A percentile compares a stretch with the other conserved stretches of the same genome.
Conservation (phyloP, 2,113 vertebrate genomes). For the Tympanuchus pallidicinctus region DNA sequence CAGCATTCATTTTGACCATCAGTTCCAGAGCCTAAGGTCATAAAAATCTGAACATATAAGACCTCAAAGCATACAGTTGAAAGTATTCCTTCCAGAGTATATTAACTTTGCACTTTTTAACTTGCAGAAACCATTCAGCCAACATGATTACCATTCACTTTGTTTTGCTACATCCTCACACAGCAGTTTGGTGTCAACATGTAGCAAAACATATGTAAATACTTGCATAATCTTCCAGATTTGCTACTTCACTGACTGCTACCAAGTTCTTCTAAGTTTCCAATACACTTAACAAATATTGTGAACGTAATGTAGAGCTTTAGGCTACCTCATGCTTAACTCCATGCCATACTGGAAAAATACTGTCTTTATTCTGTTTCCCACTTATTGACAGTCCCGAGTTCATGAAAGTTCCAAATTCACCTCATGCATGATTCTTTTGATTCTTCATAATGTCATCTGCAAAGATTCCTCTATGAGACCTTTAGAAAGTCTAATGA, state of each 20-base stretch:
- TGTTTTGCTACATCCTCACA: not conserved
- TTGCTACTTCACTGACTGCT: not conserved
- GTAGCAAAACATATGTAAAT: not conserved
- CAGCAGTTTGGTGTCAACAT: not conserved
- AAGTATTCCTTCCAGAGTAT: not conserved
- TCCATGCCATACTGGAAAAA: not conserved
- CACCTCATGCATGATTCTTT: not conserved
- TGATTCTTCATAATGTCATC: slow-evolving; percentile 13
- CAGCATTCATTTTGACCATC: not conserved
- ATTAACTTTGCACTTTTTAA: not conserved
- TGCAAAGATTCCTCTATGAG: not conserved
- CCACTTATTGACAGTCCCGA: not conserved
- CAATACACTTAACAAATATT: not conserved
- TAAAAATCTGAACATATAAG: not conserved
- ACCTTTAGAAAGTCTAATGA: not conserved
- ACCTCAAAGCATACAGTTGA: not conserved
- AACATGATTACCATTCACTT: not conserved
- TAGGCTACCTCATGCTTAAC: not conserved
- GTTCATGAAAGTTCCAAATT: not conserved
- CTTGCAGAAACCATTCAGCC: not conserved
- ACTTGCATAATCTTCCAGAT: not conserved
- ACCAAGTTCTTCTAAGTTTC: not conserved
- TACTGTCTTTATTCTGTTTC: not conserved
- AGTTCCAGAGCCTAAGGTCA: not conserved
- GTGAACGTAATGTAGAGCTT: not conserved